Conservation (phyloP, 2,888 invertebrate species). For the Hipparchia semele region DNA sequence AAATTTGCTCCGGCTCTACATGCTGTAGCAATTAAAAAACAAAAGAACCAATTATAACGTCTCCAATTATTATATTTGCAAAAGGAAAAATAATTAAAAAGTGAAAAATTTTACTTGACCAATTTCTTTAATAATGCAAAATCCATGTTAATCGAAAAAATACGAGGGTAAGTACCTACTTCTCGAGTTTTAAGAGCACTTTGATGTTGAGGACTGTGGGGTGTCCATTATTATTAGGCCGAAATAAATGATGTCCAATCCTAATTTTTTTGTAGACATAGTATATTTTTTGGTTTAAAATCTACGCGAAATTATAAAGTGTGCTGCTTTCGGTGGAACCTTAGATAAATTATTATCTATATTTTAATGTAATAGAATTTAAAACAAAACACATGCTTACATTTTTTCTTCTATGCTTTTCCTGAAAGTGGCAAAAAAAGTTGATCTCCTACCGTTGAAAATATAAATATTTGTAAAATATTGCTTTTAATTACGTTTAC, state of each 20-base stretch:
- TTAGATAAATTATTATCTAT: too few relatives aligned
- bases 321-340: too few relatives aligned
- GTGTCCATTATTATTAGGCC: background rate
- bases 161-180: background rate
- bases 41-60: background rate
- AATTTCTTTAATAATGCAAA: background rate
- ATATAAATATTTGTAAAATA: too few relatives aligned
- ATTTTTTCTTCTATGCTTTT: too few relatives aligned
- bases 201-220: constrained; percentile 11
- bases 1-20: background rate
- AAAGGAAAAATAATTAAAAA: background rate
- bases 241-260: background rate
- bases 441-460: too few relatives aligned
- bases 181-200: background rate
- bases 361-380: too few relatives aligned
- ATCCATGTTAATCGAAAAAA: background rate
- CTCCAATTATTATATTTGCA: background rate
- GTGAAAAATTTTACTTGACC: background rate
- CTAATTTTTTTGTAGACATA: too few relatives aligned
- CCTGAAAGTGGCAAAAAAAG: too few relatives aligned
- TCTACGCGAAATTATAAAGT: too few relatives aligned
- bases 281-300: too few relatives aligned
- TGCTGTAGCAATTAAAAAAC: background rate
- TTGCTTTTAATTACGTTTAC: too few relatives aligned
- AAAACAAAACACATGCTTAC: too few relatives aligned